Conservation (phyloP, 2,797 vertebrate genomes). For the Picus viridis region DNA sequence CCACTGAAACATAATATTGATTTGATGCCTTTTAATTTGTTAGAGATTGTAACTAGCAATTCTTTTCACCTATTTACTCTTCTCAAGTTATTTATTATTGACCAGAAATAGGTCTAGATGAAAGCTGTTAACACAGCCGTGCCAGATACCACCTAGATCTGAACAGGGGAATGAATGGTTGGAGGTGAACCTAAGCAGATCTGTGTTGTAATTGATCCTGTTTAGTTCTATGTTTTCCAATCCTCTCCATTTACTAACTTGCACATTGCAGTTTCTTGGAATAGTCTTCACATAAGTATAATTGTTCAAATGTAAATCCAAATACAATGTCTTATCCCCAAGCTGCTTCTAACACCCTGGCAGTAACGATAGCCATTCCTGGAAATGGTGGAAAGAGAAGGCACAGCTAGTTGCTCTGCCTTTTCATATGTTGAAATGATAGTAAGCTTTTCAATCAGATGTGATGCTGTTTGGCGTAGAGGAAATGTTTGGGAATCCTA, state of each 20-base stretch:
- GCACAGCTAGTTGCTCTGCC: neutral
- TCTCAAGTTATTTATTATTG: conserved; percentile 47
- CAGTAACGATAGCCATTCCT: neutral
- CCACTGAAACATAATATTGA: conserved; percentile 34
- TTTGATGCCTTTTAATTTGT: conserved; percentile 36
- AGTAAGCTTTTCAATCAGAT: neutral
- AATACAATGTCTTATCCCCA: neutral
- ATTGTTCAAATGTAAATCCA: neutral
- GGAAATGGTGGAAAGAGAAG: neutral
- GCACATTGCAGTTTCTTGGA: neutral
- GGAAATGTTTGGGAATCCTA: neutral
- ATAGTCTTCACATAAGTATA: neutral
- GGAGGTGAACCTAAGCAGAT: neutral
- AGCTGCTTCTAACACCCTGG: neutral
- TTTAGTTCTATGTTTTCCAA: neutral
- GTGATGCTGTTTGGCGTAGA: neutral
- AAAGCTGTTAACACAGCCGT: neutral
- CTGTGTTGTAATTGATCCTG: neutral
- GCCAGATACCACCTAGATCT: neutral
- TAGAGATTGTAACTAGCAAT: conserved; percentile 20
- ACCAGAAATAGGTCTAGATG: conserved; percentile 1
- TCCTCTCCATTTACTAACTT: neutral
- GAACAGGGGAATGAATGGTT: neutral
- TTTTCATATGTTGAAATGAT: neutral
- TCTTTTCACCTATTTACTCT: neutral